Conservation (phyloP, 2,888 invertebrate genomes). For the Platycheirus albimanus region DNA sequence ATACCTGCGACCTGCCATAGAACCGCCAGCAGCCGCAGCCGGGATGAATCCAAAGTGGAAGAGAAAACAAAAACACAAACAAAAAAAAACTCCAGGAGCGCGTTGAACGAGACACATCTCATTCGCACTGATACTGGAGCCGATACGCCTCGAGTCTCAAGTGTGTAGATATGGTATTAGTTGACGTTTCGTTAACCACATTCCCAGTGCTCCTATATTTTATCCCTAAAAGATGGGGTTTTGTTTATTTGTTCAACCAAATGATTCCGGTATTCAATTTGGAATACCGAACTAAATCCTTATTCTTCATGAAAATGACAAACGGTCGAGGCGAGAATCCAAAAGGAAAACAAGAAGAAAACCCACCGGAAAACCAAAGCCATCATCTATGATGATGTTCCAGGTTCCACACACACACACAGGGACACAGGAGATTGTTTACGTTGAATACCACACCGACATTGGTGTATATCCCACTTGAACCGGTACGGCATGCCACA, state of each 20-base stretch:
- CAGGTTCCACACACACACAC: slow-evolving; percentile 12
- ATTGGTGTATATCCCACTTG: slow-evolving; percentile 17
- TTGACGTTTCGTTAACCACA: slow-evolving; percentile 69
- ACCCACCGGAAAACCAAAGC: slow-evolving; percentile 59
- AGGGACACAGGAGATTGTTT: slow-evolving; percentile 57
- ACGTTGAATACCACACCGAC: slow-evolving; percentile 14
- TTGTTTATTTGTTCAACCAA: slow-evolving; percentile 66
- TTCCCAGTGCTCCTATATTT: slow-evolving; percentile 29
- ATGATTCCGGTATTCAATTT: slow-evolving; percentile 62
- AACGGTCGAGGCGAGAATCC: slow-evolving; percentile 20
- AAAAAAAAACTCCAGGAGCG: slow-evolving; percentile 47
- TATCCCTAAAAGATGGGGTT: slow-evolving; percentile 21
- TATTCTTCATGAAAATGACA: slow-evolving; percentile 50
- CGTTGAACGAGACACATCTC: slow-evolving; percentile 47
- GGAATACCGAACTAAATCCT: slow-evolving; percentile 44
- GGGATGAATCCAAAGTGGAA: slow-evolving; percentile 20
- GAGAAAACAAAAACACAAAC: not conserved
- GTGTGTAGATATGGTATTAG: too few relatives aligned
- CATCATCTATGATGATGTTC: too few relatives aligned
- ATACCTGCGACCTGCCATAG: slow-evolving; percentile 14
- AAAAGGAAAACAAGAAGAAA: slow-evolving; percentile 4
- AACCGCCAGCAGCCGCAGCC: too few relatives aligned
- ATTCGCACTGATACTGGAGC: slow-evolving; percentile 24
- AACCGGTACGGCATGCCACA: too few relatives aligned
- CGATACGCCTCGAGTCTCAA: slow-evolving; percentile 29